A percentile compares a stretch with the other conserved stretches of the same genome.
Conservation (phyloP, 2,113 vertebrate species). For the Anoplopoma fimbria region DNA sequence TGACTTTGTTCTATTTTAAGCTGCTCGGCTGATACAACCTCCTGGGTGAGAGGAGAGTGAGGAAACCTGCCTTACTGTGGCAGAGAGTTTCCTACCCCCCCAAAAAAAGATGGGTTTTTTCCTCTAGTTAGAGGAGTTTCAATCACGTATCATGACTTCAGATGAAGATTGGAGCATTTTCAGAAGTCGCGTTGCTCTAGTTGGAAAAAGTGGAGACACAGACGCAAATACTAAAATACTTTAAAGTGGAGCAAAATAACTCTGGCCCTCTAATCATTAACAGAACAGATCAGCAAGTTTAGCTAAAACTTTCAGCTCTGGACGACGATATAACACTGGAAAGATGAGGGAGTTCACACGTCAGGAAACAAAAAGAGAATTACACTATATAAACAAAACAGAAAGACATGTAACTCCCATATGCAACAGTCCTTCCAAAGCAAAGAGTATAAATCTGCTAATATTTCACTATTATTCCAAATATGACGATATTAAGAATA, state of each 20-base stretch:
- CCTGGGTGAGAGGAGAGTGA: constrained; percentile 42
- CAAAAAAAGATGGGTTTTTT: constrained; percentile 4
- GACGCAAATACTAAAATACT: neutral
- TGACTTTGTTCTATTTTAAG: constrained; percentile 64
- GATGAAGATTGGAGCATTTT: neutral
- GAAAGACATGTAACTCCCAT: no score
- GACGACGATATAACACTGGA: no score
- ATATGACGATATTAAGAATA: no score
- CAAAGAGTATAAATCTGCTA: no score
- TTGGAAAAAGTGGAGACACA: neutral
- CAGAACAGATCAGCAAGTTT: no score
- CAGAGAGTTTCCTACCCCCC: constrained; percentile 32
- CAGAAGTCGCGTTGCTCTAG: neutral
- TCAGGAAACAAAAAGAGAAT: no score
- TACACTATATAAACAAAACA: no score
- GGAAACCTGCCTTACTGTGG: constrained; percentile 48
- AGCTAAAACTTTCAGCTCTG: no score
- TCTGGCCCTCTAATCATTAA: neutral
- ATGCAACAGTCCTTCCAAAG: no score
- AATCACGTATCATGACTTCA: constrained; percentile 26
- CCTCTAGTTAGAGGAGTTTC: neutral
- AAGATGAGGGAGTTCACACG: no score
- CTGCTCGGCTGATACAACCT: constrained; percentile 43
- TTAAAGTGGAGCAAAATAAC: neutral
- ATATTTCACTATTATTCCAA: no score